phyloP scores from a whole-genome alignment of 1,140 invertebrate genomes.

The Holotrichia oblita region DNA sequence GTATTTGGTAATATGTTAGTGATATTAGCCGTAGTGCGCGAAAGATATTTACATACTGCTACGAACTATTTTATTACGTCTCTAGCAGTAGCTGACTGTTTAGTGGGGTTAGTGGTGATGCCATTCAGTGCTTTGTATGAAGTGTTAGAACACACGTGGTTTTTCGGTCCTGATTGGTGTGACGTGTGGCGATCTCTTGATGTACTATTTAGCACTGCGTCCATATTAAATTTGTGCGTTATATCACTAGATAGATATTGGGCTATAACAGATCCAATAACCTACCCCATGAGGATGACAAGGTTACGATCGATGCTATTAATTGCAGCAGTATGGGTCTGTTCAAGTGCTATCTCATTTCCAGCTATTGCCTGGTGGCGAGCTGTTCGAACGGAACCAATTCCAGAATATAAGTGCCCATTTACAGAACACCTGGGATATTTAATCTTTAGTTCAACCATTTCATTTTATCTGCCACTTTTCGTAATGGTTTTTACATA shows the following conservation, averaged over 20 bases:
- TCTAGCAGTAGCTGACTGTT: constrained; percentile 94
- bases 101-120: constrained; percentile 97
- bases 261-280: constrained; percentile 97
- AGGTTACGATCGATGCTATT: constrained; percentile 79
- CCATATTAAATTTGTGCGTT: constrained; percentile 96
- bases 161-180: constrained; percentile 89
- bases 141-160: constrained; percentile 85
- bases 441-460: constrained; percentile 92
- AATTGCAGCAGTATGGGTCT: constrained; percentile 92
- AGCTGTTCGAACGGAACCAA: constrained; percentile 77
- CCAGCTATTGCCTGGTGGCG: constrained; percentile 96
- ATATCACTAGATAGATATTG: constrained; percentile 98
- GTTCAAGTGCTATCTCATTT: constrained; percentile 93
- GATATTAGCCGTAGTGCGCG: constrained; percentile 90
- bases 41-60: constrained; percentile 90
- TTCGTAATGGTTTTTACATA: constrained; percentile 99
- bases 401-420: constrained; percentile 83
- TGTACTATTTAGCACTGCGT: constrained; percentile 94
- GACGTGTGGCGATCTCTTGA: constrained; percentile 97
- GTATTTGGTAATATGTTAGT: constrained; percentile 97
- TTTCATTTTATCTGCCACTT: constrained; percentile 97
- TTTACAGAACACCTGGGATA: constrained; percentile 94
- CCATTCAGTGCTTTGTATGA: constrained; percentile 92
- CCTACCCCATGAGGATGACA: constrained; percentile 93
- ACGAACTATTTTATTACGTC: constrained; percentile 99